These are phyloP conservation scores for Cryptotermes secundus DNA, from an alignment of 1,140 invertebrate species.

Conservation along the genomic window DNA sequence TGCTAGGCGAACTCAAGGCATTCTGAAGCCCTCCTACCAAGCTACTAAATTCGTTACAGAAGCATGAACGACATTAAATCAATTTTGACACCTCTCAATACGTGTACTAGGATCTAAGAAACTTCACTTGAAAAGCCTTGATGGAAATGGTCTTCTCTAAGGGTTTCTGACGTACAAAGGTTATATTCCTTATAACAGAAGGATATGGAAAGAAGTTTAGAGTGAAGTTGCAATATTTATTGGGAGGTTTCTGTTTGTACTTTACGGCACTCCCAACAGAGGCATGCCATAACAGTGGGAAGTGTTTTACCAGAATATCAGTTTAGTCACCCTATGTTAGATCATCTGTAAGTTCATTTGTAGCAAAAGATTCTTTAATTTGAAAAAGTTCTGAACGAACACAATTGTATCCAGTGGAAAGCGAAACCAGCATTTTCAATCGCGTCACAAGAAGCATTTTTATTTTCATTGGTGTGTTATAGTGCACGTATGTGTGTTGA, in stretches of 20 bases:
- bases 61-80: background rate
- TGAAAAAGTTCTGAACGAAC: too few relatives aligned
- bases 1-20: background rate
- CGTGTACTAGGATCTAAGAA: background rate
- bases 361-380: too few relatives aligned
- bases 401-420: too few relatives aligned
- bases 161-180: background rate
- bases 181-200: background rate
- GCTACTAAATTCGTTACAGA: background rate
- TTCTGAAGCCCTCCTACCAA: background rate
- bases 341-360: too few relatives aligned
- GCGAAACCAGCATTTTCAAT: too few relatives aligned
- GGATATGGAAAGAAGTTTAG: background rate
- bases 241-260: background rate
- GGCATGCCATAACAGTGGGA: background rate
- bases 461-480: too few relatives aligned
- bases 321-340: background rate
- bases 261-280: background rate
- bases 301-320: background rate
- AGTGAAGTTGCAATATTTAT: background rate
- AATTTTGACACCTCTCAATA: background rate
- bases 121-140: background rate
- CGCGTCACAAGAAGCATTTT: too few relatives aligned
- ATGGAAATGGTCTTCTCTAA: background rate
- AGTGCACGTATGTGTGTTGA: too few relatives aligned